Base-by-base conservation (phyloP, 2,797 vertebrate genomes). In the Champsocephalus esox region DNA sequence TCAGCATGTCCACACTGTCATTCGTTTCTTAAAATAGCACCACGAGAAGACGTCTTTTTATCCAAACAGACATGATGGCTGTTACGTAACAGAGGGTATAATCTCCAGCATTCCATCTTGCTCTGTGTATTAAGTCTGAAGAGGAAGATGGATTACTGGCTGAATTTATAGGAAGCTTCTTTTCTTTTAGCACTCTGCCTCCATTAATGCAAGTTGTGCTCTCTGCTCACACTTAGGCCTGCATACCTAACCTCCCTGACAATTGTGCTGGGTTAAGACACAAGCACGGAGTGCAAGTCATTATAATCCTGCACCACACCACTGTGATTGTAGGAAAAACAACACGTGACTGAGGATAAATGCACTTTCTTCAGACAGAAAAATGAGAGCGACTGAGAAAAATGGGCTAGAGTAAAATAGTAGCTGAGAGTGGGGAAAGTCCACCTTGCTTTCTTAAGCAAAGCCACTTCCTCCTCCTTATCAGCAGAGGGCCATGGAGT, bases 381-480 rank as follows among this genome's bases (percentile, higher is more conserved):
- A 59, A 64, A 62, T 7, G n/a, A 61, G 19, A 16, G 9, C 11
- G 16, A 71, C 46, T 46, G 1, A 3, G 32, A 63, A 54, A 84
- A 62, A 41, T 66, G 43, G 41, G 68, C 80, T 65, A 16, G 41
- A 46, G 45, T 67, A 44, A 61, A 50, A 75, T 21, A 14, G 16
- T 70, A 49, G 28, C 65, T 45, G 56, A 78, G 69, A 51, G 72
- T 58, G 71, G 74, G 66, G 70, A 84, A 82, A 85, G 85, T 81
- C 66, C 67, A 66, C 80, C 73, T 73, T 70, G 68, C 72, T 84
- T 80, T 88, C 63, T 80, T 64, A 77, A 79, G 64, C 80, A 70
- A 62, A 67, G 85, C 55, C 70, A 77, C 84, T 91, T 92, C 91
- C 92, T 91, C 66, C 66, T 88, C 62, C 89, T 93, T 91, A 93